phyloP scores from a whole-genome alignment of 2,888 invertebrate species.

The Cremastinae sp. region DNA sequence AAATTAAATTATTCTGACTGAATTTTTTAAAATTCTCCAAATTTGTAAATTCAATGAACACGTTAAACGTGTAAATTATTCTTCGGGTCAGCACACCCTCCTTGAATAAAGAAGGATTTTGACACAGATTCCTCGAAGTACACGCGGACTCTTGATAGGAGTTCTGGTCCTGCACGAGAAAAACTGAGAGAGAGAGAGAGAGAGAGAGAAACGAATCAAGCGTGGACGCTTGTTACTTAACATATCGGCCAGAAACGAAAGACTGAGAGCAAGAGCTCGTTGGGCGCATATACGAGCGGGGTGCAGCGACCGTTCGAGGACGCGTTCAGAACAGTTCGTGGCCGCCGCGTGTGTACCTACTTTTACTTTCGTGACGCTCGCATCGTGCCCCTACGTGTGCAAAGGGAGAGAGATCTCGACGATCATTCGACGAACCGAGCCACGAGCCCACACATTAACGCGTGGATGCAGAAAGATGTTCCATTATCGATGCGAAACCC shows the following conservation, averaged over 20 bases:
- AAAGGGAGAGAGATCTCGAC: conserved; percentile 52
- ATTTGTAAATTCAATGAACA: too few species aligned
- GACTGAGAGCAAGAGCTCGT: conserved; percentile 44
- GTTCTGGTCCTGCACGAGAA: not conserved
- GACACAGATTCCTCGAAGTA: too few species aligned
- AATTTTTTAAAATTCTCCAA: too few species aligned
- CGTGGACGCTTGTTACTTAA: conserved; percentile 56
- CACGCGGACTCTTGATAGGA: too few species aligned
- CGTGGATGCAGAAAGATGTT: conserved; percentile 60
- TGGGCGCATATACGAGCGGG: conserved; percentile 62
- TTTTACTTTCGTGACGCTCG: conserved; percentile 75
- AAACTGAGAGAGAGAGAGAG: conserved; percentile 31
- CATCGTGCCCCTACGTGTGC: conserved; percentile 21
- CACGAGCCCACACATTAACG: conserved; percentile 20
- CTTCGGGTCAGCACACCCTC: too few species aligned
- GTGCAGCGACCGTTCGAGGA: conserved; percentile 80
- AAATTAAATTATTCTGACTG: too few species aligned
- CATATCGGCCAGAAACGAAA: conserved; percentile 39
- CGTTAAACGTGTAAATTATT: too few species aligned
- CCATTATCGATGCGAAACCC: conserved; percentile 33
- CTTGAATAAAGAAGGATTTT: too few species aligned
- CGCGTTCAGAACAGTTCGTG: conserved; percentile 74
- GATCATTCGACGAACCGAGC: not conserved
- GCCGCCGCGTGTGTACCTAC: conserved; percentile 70
- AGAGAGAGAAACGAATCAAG: conserved; percentile 46